Evolutionary conservation across 2,797 vertebrate genomes (phyloP).

Genomic region (Microctenopoma steveboyesi): DNA sequence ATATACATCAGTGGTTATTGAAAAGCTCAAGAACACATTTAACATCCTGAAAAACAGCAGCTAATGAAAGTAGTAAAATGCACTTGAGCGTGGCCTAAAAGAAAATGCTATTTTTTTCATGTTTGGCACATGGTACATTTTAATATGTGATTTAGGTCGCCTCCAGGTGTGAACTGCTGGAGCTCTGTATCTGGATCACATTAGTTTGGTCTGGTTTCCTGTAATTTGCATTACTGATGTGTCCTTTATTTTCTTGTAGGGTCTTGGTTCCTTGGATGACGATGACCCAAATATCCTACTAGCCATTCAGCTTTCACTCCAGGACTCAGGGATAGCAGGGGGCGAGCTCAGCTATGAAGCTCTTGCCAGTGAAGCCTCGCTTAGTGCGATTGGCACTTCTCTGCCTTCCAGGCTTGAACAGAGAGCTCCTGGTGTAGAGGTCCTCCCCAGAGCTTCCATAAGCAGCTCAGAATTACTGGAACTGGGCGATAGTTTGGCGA

Average conservation of each 20-base stretch:
- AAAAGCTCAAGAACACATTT: neutral
- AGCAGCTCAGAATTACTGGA: constrained; percentile 96
- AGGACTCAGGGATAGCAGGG: constrained; percentile 90
- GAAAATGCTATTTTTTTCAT: constrained; percentile 3
- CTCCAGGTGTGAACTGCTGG: neutral
- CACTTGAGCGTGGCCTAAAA: constrained; percentile 9
- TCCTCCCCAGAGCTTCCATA: constrained; percentile 86
- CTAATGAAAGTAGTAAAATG: neutral
- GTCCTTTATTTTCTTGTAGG: constrained; percentile 72
- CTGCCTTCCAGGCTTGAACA: constrained; percentile 92
- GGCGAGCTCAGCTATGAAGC: constrained; percentile 85
- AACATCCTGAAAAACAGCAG: constrained; percentile 2
- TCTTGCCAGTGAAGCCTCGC: constrained; percentile 88
- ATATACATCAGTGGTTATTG: constrained; percentile 3
- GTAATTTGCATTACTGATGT: constrained; percentile 7
- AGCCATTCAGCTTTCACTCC: constrained; percentile 97
- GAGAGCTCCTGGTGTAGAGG: constrained; percentile 80
- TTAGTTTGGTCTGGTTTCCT: neutral
- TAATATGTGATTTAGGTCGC: constrained; percentile 7
- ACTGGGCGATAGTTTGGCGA: constrained; percentile 90
- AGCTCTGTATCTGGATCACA: neutral
- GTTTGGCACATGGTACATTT: neutral
- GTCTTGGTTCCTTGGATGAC: constrained; percentile 94
- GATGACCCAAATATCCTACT: constrained; percentile 98
- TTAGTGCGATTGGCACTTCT: constrained; percentile 95